phyloP scores from a whole-genome alignment of 2,888 invertebrate species.

The Ennomos erosarius region DNA sequence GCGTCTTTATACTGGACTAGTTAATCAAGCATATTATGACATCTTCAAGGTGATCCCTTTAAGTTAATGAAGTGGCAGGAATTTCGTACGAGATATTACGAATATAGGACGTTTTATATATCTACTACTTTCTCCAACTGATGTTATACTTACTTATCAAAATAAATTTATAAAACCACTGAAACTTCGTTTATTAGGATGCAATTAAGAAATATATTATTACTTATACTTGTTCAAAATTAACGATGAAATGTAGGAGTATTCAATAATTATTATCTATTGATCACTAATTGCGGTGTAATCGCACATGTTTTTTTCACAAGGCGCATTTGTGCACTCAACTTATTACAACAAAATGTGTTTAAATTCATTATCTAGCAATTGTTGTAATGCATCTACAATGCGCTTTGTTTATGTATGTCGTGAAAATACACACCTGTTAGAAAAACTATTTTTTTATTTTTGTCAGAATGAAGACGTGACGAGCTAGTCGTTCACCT shows the following conservation, averaged over 20 bases:
- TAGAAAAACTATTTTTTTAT: no score
- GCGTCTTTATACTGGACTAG: conserved; percentile 3
- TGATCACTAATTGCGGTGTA: conserved; percentile 44
- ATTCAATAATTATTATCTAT: conserved; percentile 33
- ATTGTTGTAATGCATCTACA: conserved; percentile 65
- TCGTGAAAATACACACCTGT: conserved; percentile 17
- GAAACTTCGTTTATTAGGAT: not conserved
- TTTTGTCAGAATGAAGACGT: no score
- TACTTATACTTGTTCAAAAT: conserved; percentile 18
- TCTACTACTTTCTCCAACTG: no score
- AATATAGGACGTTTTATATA: no score
- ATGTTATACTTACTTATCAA: no score
- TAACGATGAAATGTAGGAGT: conserved; percentile 26
- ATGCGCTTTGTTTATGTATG: conserved; percentile 60
- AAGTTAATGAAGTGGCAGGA: not conserved
- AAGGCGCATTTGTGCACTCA: conserved; percentile 51
- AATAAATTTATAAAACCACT: not conserved
- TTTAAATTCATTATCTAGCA: conserved; percentile 66
- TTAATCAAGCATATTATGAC: conserved; percentile 18
- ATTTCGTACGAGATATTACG: no score
- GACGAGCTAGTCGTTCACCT: no score
- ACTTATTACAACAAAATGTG: conserved; percentile 54
- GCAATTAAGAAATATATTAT: not conserved
- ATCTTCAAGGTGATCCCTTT: conserved; percentile 5
- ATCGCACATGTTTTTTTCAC: conserved; percentile 36